Base-by-base conservation (phyloP, 1,140 invertebrate genomes). In the Lasioglossum baleicum region DNA sequence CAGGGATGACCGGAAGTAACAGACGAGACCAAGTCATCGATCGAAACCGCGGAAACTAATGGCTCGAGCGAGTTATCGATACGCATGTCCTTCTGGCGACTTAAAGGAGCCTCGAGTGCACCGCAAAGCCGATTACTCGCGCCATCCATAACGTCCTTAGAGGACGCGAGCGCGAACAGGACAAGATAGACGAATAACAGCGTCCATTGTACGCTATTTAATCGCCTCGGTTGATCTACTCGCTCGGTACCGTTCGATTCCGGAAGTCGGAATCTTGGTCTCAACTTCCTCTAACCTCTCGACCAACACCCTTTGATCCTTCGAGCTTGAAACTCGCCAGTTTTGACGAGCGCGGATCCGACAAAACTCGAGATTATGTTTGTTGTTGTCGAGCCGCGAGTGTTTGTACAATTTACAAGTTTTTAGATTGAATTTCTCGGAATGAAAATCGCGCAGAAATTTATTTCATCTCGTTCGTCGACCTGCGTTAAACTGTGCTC, bases 51-150 rank as follows among this genome's bases (percentile, higher is more conserved):
- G 82, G 69, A 65, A 67, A 81, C 56, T 67, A 83, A 71, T 44
- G 82, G 71, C 69, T 73, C 61, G 17, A 66, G 67, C 82, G 66
- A 83, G 82, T 77, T 60, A 84, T 84, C 83, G 81, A 83, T 84
- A 81, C 72, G 2, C 44, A n/a, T 63, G 70, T 84, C 63, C 68
- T 82, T 69, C 65, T 61, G 31, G 72, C 72, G 71, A 76, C 63
- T 84, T 76, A 76, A 85, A 73, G 69, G 69, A 76, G 61, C 42
- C 73, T 61, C 40, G 68, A 56, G 61, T 71, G 76, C 22, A 7
- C 56, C 72, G 77, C 77, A 85, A 83, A 85, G 82, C 77, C 72
- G 83, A 85, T 85, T 84, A 81, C 72, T 84, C 73, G 67, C 67
- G 67, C 53, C 68, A 81, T 85, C 73, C 58, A 73, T 84, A 83